phyloP scores from a whole-genome alignment of 2,888 invertebrate species.

The Drosophila prolongata region DNA sequence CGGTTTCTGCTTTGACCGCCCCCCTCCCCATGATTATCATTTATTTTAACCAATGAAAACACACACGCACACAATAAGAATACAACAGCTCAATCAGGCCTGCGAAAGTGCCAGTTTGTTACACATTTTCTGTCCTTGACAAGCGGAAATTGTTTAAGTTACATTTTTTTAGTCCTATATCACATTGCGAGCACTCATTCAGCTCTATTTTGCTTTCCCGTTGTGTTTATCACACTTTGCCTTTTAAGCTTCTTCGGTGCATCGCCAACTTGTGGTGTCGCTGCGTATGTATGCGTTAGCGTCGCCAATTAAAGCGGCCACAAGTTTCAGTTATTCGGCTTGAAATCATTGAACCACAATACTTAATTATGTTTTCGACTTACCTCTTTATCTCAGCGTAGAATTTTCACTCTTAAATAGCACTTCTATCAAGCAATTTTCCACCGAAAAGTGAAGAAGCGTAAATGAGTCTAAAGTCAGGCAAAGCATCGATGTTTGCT shows the following conservation, averaged over 20 bases:
- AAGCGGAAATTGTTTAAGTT: neutral
- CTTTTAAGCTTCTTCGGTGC: neutral
- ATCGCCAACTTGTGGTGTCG: neutral
- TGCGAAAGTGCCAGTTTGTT: neutral
- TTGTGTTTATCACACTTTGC: neutral
- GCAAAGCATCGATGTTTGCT: no score
- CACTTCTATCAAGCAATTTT: neutral
- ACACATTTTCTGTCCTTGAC: neutral
- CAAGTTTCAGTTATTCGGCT: neutral
- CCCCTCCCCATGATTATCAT: neutral
- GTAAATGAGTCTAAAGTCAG: neutral
- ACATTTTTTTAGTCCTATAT: no score
- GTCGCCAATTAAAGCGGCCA: neutral
- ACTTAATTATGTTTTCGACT: neutral
- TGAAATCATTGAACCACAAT: neutral
- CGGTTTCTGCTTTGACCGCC: conserved; percentile 17
- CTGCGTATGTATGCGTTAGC: neutral
- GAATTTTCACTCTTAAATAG: neutral
- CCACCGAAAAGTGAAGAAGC: neutral
- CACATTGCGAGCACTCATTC: neutral
- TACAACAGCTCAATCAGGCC: neutral
- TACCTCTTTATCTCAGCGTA: neutral
- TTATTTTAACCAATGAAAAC: neutral
- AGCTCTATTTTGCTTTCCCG: neutral
- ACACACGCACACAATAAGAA: neutral